Percentiles rank a stretch among this genome's conserved stretches.
phyloP scores from a whole-genome alignment of 2,888 invertebrate species.

The Caenorhabditis zanzibari region DNA sequence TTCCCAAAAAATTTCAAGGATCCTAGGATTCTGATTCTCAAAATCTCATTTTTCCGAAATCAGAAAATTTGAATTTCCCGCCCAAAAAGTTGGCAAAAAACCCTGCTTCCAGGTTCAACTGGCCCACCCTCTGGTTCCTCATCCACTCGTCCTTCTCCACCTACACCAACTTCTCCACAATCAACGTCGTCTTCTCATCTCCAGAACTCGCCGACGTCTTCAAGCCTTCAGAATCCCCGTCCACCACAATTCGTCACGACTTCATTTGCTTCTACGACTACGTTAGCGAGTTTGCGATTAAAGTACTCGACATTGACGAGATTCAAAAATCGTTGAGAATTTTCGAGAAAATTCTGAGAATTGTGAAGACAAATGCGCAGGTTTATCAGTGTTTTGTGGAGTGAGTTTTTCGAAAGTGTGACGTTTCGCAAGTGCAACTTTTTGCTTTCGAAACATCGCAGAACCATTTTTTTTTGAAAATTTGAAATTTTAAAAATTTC shows the following conservation, averaged over 20 bases:
- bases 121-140: neutral
- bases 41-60: no score
- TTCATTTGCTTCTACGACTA: neutral
- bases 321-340: neutral
- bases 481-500: neutral
- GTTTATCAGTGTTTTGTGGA: neutral
- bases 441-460: no score
- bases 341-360: neutral
- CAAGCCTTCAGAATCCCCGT: neutral
- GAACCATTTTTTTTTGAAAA: no score
- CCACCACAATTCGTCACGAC: neutral
- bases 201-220: slow-evolving; percentile 10
- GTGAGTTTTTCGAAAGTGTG: neutral
- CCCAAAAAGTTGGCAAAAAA: no score
- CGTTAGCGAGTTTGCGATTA: neutral
- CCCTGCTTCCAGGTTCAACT: neutral
- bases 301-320: neutral
- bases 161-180: slow-evolving; percentile 1
- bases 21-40: no score
- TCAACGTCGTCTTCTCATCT: slow-evolving; percentile 4
- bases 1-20: no score
- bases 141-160: neutral
- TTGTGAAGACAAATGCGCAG: neutral
- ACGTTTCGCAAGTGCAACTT: neutral
- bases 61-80: no score